Percentiles rank a stretch among this genome's conserved stretches.
Evolutionary conservation across 2,797 vertebrate genomes (phyloP).

Genomic region (Anolis apletophallus): DNA sequence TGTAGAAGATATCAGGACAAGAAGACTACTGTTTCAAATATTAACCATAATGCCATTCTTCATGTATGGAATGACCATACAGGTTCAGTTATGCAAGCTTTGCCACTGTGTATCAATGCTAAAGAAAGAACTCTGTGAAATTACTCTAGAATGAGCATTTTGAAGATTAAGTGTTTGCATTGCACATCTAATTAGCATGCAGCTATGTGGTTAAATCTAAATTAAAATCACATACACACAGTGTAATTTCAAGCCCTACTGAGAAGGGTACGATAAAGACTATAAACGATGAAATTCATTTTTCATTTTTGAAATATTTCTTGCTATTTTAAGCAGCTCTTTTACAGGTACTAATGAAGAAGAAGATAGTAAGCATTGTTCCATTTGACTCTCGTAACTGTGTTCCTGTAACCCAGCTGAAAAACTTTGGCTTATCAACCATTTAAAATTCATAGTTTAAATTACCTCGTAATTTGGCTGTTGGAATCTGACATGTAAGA

Average conservation of each 20-base stretch:
- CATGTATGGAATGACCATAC: background rate
- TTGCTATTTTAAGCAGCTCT: constrained; percentile 13
- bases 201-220: constrained; percentile 3
- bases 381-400: constrained; percentile 9
- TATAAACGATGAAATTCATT: background rate
- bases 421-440: constrained; percentile 22
- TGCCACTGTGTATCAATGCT: background rate
- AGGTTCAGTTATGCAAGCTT: background rate
- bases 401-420: background rate
- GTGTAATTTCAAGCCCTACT: constrained; percentile 42
- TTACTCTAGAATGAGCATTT: background rate
- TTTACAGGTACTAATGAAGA: constrained; percentile 14
- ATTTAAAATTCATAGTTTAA: constrained; percentile 32
- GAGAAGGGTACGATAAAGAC: constrained; percentile 26
- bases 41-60: background rate
- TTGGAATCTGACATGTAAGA: constrained; percentile 25
- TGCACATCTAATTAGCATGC: constrained; percentile 18
- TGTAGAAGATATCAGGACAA: background rate
- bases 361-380: constrained; percentile 23
- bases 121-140: background rate
- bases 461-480: constrained; percentile 23
- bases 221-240: constrained; percentile 17
- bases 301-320: constrained; percentile 31
- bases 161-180: constrained; percentile 19
- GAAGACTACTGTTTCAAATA: background rate